Evolutionary conservation across 2,888 invertebrate species (phyloP), one percentile per base, ranked within the genome.

Genomic region (Temnothorax ravouxi): DNA sequence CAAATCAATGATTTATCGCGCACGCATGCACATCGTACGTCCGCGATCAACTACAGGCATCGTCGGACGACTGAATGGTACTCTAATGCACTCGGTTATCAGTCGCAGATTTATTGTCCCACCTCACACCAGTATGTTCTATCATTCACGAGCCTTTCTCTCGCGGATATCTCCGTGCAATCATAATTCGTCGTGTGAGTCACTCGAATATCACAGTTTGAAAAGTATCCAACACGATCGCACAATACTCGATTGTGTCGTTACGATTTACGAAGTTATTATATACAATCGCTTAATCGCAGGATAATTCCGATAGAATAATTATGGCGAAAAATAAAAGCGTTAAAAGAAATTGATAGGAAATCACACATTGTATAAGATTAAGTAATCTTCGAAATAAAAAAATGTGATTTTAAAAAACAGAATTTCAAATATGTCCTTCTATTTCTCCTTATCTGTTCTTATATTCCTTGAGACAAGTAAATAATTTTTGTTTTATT

Each of bases 61-160:
- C 80, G 62, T 34, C 62, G 84, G 74, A 85, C 81, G 69, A n/a
- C 62, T 69, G 61, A 82, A 80, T 71, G 84, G 44, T 38, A 85
- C 74, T 80, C 80, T 59, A 64, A 72, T 56, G 47, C 47, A 61
- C 50, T 54, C 61, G 75, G 61, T 80, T 80, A 80, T 80, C 72
- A 59, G 25, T 61, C 59, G 34, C 21, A 74, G 61, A 80, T 80
- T 80, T 80, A 80, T 80, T 34, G 61, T 56, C 54, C 77, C 44
- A 15, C n/a, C 52, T 41, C 44, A 66, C 15, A 72, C 54, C 54
- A 52, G 44, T 34, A 21, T 71, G 59, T 74, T 84, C 74, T 56
- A 61, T 72, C 86, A 80, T 75, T 61, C 52, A 47, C 50, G 71
- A 87, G 47, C 66, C 77, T 81, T 77, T 77, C 85, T 61, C 75